Evolutionary conservation across 2,888 invertebrate genomes (phyloP).

Genomic region (Drosophila fulvimacula): DNA sequence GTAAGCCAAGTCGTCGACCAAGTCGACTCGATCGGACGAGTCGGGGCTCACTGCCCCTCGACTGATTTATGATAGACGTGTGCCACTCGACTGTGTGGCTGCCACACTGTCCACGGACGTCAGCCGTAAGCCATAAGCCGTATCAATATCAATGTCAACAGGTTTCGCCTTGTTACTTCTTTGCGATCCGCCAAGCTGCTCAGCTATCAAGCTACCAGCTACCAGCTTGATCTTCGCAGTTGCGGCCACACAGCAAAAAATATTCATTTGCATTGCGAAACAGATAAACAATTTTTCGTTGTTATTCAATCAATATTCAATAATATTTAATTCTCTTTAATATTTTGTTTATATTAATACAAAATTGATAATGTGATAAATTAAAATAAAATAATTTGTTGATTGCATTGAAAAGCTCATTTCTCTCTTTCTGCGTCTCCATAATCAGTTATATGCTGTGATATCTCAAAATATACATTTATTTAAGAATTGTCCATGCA

Average conservation of each 20-base stretch:
- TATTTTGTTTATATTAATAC: too few species aligned
- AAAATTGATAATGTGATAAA: too few species aligned
- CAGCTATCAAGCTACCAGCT: constrained; percentile 20
- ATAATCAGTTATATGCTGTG: too few species aligned
- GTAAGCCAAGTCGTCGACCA: constrained; percentile 12
- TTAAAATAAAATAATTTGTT: too few species aligned
- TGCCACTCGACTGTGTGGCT: constrained; percentile 59
- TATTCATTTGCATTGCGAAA: not conserved
- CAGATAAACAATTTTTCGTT: too few species aligned
- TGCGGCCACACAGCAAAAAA: constrained; percentile 20
- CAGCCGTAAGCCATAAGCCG: constrained; percentile 18
- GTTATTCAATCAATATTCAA: too few species aligned
- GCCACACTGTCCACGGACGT: constrained; percentile 22
- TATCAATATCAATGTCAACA: constrained; percentile 78
- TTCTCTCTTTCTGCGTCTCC: too few species aligned
- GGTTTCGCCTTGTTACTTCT: constrained; percentile 56
- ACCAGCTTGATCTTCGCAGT: constrained; percentile 38
- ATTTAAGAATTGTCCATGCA: too few species aligned
- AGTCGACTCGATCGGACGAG: constrained; percentile 8
- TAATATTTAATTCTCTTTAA: not conserved
- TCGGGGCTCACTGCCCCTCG: constrained; percentile 31
- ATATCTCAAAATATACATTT: too few species aligned
- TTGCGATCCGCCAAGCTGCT: constrained; percentile 8
- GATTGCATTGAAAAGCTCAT: too few species aligned
- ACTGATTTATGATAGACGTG: constrained; percentile 77